These are phyloP conservation scores for Heterocephalus glaber DNA, from an alignment of 2,113 vertebrate genomes.

Conservation along the genomic window DNA sequence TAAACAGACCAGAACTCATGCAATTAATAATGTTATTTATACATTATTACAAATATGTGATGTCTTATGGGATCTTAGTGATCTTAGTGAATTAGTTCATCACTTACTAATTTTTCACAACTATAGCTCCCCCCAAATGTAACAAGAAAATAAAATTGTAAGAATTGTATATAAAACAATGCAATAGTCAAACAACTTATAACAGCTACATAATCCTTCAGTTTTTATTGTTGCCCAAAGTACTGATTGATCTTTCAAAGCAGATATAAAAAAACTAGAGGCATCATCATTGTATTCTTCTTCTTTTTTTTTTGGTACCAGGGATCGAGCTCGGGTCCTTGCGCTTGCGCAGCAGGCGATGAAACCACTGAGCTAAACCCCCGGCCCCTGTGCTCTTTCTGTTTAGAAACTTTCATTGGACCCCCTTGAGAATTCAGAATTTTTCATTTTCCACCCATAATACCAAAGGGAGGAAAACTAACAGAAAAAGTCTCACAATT, in stretches of 20 bases:
- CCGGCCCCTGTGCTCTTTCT: background rate
- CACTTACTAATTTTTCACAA: constrained; percentile 41
- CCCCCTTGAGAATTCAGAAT: constrained; percentile 49
- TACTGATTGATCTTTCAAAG: constrained; percentile 39
- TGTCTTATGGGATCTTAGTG: background rate
- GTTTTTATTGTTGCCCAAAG: constrained; percentile 40
- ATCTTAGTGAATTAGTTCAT: constrained; percentile 45
- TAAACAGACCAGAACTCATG: constrained; percentile 31
- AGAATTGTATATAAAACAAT: constrained; percentile 16
- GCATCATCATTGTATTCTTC: background rate
- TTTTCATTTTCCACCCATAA: constrained; percentile 42
- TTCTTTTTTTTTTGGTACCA: too few species aligned
- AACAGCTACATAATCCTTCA: background rate
- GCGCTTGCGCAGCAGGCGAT: too few species aligned
- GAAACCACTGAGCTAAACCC: too few species aligned
- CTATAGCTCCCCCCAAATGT: background rate
- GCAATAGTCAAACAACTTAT: background rate
- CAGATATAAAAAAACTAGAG: background rate
- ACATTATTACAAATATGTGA: constrained; percentile 41
- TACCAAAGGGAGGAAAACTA: background rate
- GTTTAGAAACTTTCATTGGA: background rate
- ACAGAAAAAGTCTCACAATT: constrained; percentile 33
- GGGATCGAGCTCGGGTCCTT: too few species aligned
- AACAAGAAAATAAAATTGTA: background rate
- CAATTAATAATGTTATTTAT: constrained; percentile 18